Base-by-base conservation (phyloP, 1,140 invertebrate genomes). In the Stratiolaelaps scimitus region DNA sequence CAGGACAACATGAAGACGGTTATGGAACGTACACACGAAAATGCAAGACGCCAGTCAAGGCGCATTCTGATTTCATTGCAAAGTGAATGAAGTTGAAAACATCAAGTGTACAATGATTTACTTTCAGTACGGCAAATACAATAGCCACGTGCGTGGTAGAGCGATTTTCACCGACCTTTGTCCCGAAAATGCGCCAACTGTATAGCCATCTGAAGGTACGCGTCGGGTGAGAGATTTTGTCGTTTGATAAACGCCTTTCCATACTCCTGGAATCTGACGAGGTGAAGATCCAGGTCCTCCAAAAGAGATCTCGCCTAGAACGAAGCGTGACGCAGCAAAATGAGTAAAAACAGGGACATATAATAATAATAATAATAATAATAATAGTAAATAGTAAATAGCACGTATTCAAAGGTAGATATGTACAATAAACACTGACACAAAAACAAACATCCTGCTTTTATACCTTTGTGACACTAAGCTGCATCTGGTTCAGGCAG, bases 171-270 rank as follows among this genome's bases (percentile, higher is more conserved):
- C 15, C 2, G 10, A 60, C 53, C 53, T 34, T 29, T 60, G 34
- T 60, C 53, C 17, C 53, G 13, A 10, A 60, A 94, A 75, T 98
- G 97, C 5, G 93, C 88, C 65, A 97, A 76, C 74, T 98, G 93
- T 1, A 98, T 78, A 2, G 89, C 87, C 85, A 97, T 86, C 80
- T 97, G 93, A 70, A 97, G 88, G 75, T 84, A 97, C 15, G 92
- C 93, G 80, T 98, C 93, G 0, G 93, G 93, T 68, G 89, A 93
- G 26, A 94, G 81, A 64, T 82, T 82, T 71, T 86, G 89, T 64
- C 82, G 83, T 78, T 98, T 98, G 83, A 97, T 93, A 72, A 97
- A 91, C 71, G 84, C 89, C 82, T 97, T 97, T 43, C 94, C 94
- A 76, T 92, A 97, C 53, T 81, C 77, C 69, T 84, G 80, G 72